A percentile compares a stretch with the other conserved stretches of the same genome.
Conservation (phyloP, 2,888 invertebrate genomes). For the Parochlus steinenii region DNA sequence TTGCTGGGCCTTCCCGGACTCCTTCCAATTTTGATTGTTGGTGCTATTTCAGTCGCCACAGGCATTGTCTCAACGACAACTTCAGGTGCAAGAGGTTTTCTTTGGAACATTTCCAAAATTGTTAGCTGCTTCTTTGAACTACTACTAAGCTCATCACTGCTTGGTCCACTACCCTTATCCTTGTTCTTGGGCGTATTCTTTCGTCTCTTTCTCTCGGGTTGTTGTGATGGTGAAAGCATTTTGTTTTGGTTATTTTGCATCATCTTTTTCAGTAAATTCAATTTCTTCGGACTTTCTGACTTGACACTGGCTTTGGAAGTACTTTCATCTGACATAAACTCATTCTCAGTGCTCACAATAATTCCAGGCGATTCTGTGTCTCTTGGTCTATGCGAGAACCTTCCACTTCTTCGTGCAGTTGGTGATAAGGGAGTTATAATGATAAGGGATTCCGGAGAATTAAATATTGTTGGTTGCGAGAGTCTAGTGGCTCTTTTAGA, state of each 20-base stretch:
- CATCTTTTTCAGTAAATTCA: slow-evolving; percentile 3
- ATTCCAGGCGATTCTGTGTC: slow-evolving; percentile 1
- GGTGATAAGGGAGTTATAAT: background rate
- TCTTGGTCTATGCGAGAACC: slow-evolving; percentile 15
- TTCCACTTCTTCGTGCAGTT: slow-evolving; percentile 16
- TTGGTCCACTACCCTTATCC: slow-evolving; percentile 6
- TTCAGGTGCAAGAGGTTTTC: background rate
- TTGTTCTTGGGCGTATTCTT: background rate
- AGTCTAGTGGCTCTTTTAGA: slow-evolving; percentile 1
- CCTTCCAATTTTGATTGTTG: slow-evolving; percentile 23
- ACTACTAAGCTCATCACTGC: slow-evolving; percentile 13
- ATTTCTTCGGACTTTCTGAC: slow-evolving; percentile 11
- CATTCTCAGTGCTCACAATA: too few species aligned
- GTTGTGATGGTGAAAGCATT: background rate
- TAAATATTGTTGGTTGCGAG: slow-evolving; percentile 1
- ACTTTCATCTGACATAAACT: background rate
- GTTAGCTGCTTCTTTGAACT: background rate
- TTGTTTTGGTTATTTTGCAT: slow-evolving; percentile 4
- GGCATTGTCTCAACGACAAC: too few species aligned
- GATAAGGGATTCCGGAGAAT: background rate
- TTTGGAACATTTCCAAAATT: background rate
- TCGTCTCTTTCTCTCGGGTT: background rate
- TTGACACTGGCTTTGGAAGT: slow-evolving; percentile 13
- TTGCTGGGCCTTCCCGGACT: slow-evolving; percentile 19
- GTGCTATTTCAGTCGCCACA: slow-evolving; percentile 22